phyloP scores from a whole-genome alignment of 1,140 invertebrate genomes.

The Coenobita brevimanus region DNA sequence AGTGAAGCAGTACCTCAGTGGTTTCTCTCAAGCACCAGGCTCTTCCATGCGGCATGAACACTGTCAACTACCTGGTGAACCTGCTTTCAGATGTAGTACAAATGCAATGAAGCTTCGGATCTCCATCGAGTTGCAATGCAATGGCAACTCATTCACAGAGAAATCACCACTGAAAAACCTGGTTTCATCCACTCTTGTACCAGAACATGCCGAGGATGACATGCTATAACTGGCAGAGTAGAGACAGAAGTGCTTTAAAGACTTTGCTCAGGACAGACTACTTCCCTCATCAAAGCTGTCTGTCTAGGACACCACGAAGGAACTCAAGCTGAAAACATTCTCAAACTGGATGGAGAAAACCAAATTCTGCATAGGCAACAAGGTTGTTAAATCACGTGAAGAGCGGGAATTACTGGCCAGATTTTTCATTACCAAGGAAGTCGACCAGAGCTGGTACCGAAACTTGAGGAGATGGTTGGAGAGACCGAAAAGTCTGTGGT shows the following conservation, averaged over 20 bases:
- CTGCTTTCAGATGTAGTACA: background rate
- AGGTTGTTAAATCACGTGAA: background rate
- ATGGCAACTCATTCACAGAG: background rate
- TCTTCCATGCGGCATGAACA: slow-evolving; percentile 7
- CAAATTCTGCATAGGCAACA: background rate
- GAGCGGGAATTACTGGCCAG: slow-evolving; percentile 4
- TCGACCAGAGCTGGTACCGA: background rate
- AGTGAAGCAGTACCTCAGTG: slow-evolving; percentile 6
- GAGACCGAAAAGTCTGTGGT: too few species aligned
- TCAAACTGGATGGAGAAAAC: background rate
- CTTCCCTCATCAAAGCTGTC: too few species aligned
- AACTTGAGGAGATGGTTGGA: slow-evolving; percentile 2
- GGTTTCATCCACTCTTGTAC: slow-evolving; percentile 5
- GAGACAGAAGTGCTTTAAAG: background rate
- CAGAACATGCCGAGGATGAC: background rate
- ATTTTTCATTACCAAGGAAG: slow-evolving; percentile 7
- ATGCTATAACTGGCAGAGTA: background rate
- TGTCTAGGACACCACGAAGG: too few species aligned
- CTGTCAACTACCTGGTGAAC: slow-evolving; percentile 3
- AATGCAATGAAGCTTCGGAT: background rate
- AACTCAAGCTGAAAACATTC: too few species aligned
- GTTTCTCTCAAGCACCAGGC: background rate
- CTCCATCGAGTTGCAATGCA: background rate
- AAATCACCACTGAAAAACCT: background rate
- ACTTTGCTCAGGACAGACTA: too few species aligned